These are phyloP conservation scores for Pocillopora damicornis DNA, from an alignment of 64 coral and sea anemone species.

Conservation along the genomic window DNA sequence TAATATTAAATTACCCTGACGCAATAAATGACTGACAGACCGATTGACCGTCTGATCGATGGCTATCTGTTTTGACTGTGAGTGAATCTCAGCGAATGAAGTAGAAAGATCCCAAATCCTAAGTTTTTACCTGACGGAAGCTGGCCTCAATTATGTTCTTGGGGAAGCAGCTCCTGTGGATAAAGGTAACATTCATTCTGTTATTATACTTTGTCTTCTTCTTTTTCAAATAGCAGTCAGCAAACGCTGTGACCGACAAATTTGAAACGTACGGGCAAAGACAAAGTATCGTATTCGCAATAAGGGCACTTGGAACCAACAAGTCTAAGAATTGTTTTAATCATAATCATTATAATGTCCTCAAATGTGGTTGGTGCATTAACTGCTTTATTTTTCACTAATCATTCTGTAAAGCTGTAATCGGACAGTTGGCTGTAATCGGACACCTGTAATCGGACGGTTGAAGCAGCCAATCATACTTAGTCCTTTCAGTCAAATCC, in stretches of 20 bases:
- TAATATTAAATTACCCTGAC: not conserved
- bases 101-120: too few species aligned
- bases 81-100: not conserved
- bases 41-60: not conserved
- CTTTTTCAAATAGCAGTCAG: not conserved
- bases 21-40: not conserved
- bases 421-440: too few species aligned
- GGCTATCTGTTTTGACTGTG: not conserved
- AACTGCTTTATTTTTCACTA: too few species aligned
- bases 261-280: not conserved
- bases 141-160: constrained; percentile 67
- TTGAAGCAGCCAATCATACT: too few species aligned
- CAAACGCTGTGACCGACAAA: not conserved
- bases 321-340: too few species aligned
- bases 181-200: not conserved
- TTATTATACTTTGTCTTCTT: not conserved
- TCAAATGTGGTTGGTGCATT: too few species aligned
- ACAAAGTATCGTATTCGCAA: too few species aligned
- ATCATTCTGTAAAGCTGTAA: too few species aligned
- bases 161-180: constrained; percentile 64
- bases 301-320: too few species aligned
- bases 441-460: too few species aligned
- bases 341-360: too few species aligned
- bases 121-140: constrained; percentile 51
- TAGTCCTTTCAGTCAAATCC: too few species aligned